Base-by-base conservation (phyloP, 1,140 invertebrate species). In the Plectus sambesii region DNA sequence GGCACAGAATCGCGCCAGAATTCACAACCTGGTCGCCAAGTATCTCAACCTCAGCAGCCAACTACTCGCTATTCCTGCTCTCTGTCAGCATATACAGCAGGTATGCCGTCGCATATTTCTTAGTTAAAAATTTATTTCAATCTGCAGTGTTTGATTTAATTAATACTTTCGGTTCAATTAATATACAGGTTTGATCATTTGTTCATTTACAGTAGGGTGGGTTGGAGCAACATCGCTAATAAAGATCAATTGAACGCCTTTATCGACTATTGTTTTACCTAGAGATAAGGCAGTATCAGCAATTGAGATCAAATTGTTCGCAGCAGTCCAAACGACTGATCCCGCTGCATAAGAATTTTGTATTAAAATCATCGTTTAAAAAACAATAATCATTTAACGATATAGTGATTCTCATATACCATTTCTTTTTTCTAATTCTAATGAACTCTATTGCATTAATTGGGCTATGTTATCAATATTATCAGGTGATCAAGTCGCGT, bases 1-100 rank as follows among this genome's bases (percentile, higher is more conserved):
- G 3, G 26, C 42, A 35, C 20, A 26, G 25, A 66, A 66, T 46
- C 44, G 55, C 0, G 52, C 49, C 4, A 30, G 25, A 17, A 54
- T 66, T 35, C 65, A 66, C 35, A 66, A 66, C 45, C 33, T 68
- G n/a, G 54, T 66, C 12, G 66, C 63, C 3, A 66, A 63, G 38
- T 66, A 60, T 41, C 42, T 66, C 44, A 66, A 66, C 50, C 29
- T 66, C 5, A 54, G 59, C 5, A 62, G 61, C 9, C 63, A 68
- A 30, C 46, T 66, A 4, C 39, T 66, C 19, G 59, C 61, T 6
- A 66, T 66, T 45, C 63, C 63, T 5, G 42, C 62, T 3, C 42
- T 66, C 2, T 68, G 63, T 35, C 58, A 66, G 20, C 54, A 56
- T 33, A 47, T 56, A 20, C 54, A 56, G 23, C 52, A 55, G 51